A percentile compares a stretch with the other conserved stretches of the same genome.
Conservation (phyloP, 2,888 invertebrate genomes). For the Aspidapion aeneum region DNA sequence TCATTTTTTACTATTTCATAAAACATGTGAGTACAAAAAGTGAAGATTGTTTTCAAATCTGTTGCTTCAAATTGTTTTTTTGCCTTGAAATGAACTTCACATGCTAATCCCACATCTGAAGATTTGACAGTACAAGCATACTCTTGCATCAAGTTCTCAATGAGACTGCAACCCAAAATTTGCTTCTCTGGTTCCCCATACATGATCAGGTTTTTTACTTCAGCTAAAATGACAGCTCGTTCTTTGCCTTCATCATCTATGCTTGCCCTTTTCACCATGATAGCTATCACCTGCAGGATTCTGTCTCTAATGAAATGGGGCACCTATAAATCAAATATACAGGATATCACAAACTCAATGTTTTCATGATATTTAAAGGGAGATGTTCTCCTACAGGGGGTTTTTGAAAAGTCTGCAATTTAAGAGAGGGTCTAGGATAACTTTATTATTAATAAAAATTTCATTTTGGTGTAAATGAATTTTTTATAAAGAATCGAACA, state of each 20-base stretch:
- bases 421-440: too few species aligned
- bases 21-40: slow-evolving; percentile 63
- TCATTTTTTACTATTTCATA: slow-evolving; percentile 56
- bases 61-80: slow-evolving; percentile 81
- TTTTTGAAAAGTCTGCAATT: too few species aligned
- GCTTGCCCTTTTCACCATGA: slow-evolving; percentile 82
- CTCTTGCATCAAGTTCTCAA: slow-evolving; percentile 82
- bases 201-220: slow-evolving; percentile 74
- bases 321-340: slow-evolving; percentile 37
- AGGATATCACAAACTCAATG: too few species aligned
- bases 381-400: too few species aligned
- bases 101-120: slow-evolving; percentile 81
- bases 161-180: slow-evolving; percentile 79
- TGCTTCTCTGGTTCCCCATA: slow-evolving; percentile 65
- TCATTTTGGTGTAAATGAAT: too few species aligned
- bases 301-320: slow-evolving; percentile 75
- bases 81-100: slow-evolving; percentile 81
- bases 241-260: slow-evolving; percentile 70
- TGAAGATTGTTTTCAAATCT: slow-evolving; percentile 77
- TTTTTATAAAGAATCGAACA: too few species aligned
- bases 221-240: slow-evolving; percentile 63
- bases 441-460: too few species aligned
- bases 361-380: too few species aligned
- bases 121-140: slow-evolving; percentile 83
- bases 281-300: slow-evolving; percentile 74